These are phyloP conservation scores for Hemithea aestivaria DNA, from an alignment of 2,888 invertebrate genomes.

Conservation along the genomic window DNA sequence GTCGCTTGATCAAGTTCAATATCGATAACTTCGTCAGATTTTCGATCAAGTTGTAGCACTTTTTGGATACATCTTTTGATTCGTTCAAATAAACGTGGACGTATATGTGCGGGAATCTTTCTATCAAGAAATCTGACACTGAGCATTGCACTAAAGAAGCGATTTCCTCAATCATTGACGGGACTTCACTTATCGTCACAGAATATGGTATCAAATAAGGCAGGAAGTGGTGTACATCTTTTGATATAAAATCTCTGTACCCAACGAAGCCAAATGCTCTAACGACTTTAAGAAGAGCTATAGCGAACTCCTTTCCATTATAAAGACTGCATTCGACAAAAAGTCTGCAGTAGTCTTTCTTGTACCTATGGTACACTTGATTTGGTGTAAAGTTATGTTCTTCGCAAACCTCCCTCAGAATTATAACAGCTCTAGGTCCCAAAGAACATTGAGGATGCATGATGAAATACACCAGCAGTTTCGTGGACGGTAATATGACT, in stretches of 20 bases:
- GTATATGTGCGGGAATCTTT: conserved; percentile 85
- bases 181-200: conserved; percentile 75
- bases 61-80: conserved; percentile 74
- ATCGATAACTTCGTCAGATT: conserved; percentile 77
- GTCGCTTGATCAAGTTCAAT: conserved; percentile 80
- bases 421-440: conserved; percentile 77
- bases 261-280: conserved; percentile 84
- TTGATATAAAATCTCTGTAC: conserved; percentile 83
- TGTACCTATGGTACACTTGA: conserved; percentile 80
- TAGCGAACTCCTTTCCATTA: conserved; percentile 76
- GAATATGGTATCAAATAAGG: conserved; percentile 81
- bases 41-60: conserved; percentile 82
- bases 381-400: conserved; percentile 74
- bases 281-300: conserved; percentile 80
- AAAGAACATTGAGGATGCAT: conserved; percentile 81
- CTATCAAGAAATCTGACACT: conserved; percentile 80
- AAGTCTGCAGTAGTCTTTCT: conserved; percentile 80
- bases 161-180: conserved; percentile 82
- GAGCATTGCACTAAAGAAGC: conserved; percentile 79
- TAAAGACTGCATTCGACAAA: conserved; percentile 80
- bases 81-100: conserved; percentile 84
- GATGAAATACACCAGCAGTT: conserved; percentile 80
- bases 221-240: conserved; percentile 84
- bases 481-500: conserved; percentile 65
- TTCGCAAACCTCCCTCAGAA: conserved; percentile 78